Evolutionary conservation across 2,888 invertebrate species (phyloP).

Genomic region (Platerodrilus igneus): DNA sequence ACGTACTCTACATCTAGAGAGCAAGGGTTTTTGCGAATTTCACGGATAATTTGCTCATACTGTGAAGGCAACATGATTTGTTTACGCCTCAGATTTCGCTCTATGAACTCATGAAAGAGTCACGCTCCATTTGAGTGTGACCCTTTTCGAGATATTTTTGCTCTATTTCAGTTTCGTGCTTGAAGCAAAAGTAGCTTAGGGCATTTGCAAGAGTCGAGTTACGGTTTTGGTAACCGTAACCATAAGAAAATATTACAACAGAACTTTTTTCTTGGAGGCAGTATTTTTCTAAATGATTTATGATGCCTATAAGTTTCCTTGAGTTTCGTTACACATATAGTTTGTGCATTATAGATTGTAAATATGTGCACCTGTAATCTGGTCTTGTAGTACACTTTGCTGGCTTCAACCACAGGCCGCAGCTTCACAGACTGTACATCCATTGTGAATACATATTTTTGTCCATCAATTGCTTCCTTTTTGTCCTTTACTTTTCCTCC

Average conservation of each 20-base stretch:
- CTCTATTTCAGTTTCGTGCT: constrained; percentile 7
- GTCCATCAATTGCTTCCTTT: constrained; percentile 4
- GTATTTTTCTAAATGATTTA: constrained; percentile 9
- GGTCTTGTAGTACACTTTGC: constrained; percentile 8
- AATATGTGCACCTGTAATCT: constrained; percentile 8
- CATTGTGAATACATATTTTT: constrained; percentile 2
- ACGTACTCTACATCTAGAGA: too few relatives aligned
- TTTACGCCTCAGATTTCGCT: too few relatives aligned
- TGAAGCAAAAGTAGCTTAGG: constrained; percentile 13
- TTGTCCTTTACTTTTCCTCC: too few relatives aligned
- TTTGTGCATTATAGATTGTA: constrained; percentile 10
- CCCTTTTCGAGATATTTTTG: constrained; percentile 25
- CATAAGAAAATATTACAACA: constrained; percentile 26
- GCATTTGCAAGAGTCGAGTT: constrained; percentile 25
- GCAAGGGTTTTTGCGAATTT: too few relatives aligned
- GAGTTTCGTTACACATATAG: constrained; percentile 14
- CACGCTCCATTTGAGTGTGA: constrained; percentile 29
- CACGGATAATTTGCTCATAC: too few relatives aligned
- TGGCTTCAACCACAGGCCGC: constrained; percentile 3
- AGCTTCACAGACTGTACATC: constrained; percentile 8
- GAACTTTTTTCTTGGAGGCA: constrained; percentile 10
- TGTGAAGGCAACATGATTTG: too few relatives aligned
- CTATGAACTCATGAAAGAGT: too few relatives aligned
- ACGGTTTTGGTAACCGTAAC: constrained; percentile 28
- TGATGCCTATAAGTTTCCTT: constrained; percentile 11